Conservation (phyloP, 2,113 vertebrate species). For the Ardeotis arabs region DNA sequence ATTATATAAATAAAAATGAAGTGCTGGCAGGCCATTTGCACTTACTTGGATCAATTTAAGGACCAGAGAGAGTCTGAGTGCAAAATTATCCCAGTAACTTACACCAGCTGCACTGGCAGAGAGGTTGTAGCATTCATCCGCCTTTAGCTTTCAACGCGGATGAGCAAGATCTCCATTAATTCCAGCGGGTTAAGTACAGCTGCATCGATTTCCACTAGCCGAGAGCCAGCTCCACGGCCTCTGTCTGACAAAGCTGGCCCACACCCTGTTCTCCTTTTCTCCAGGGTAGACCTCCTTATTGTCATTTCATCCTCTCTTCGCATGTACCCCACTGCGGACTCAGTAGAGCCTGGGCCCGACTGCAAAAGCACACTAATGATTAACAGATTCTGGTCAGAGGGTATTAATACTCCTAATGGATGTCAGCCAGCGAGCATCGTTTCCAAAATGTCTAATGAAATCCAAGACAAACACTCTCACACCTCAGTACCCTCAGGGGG, state of each 20-base stretch:
- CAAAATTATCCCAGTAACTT: slow-evolving; percentile 22
- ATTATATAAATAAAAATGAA: slow-evolving; percentile 11
- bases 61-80: not conserved
- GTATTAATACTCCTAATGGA: slow-evolving; percentile 13
- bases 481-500: slow-evolving; percentile 10
- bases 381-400: slow-evolving; percentile 31
- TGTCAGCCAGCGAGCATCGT: not conserved
- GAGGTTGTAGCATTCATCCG: not conserved
- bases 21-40: slow-evolving; percentile 9
- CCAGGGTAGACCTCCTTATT: not conserved
- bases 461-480: slow-evolving; percentile 56
- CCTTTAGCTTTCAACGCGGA: not conserved
- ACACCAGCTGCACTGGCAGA: slow-evolving; percentile 30
- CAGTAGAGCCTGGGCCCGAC: not conserved
- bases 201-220: not conserved
- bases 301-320: not conserved
- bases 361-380: slow-evolving; percentile 15
- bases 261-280: not conserved
- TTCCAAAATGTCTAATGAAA: not conserved
- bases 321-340: rapidly evolving
- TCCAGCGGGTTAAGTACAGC: not conserved
- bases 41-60: not conserved
- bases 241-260: not conserved
- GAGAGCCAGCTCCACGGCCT: not conserved
- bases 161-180: not conserved